Evolutionary conservation across 2,888 invertebrate species (phyloP).

Genomic region (Pollenia amentaria): DNA sequence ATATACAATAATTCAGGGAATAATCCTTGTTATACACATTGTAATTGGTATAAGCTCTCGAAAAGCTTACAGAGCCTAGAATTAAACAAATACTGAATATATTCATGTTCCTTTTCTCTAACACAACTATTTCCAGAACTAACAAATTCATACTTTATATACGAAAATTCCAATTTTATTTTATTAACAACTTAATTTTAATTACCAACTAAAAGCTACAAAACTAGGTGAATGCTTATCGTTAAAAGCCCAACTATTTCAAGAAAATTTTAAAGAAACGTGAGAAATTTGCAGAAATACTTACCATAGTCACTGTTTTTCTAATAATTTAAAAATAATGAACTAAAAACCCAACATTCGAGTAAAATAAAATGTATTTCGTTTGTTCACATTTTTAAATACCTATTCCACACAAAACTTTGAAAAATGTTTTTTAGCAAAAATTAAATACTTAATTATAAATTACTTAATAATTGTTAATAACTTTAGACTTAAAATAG

Average conservation of each 20-base stretch:
- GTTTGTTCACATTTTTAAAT: too few species aligned
- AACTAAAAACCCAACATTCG: background rate
- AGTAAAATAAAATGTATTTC: background rate
- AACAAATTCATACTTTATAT: background rate
- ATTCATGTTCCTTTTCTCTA: constrained; percentile 20
- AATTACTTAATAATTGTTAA: too few species aligned
- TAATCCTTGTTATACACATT: background rate
- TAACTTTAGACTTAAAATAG: background rate
- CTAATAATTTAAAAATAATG: background rate
- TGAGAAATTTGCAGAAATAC: constrained; percentile 18
- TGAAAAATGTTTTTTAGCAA: background rate
- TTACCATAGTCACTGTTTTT: background rate
- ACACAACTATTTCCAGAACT: too few species aligned
- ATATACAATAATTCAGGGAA: background rate
- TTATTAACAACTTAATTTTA: too few species aligned
- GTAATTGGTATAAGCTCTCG: constrained; percentile 5
- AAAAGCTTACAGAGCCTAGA: background rate
- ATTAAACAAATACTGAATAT: background rate
- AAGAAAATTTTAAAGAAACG: background rate
- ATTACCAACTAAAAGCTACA: background rate
- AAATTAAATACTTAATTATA: background rate
- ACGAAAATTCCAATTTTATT: constrained; percentile 2
- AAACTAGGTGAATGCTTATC: background rate
- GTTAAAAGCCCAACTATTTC: background rate
- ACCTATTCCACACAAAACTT: background rate